Evolutionary conservation across 1,140 invertebrate species (phyloP).

Genomic region (Drosophila auraria): DNA sequence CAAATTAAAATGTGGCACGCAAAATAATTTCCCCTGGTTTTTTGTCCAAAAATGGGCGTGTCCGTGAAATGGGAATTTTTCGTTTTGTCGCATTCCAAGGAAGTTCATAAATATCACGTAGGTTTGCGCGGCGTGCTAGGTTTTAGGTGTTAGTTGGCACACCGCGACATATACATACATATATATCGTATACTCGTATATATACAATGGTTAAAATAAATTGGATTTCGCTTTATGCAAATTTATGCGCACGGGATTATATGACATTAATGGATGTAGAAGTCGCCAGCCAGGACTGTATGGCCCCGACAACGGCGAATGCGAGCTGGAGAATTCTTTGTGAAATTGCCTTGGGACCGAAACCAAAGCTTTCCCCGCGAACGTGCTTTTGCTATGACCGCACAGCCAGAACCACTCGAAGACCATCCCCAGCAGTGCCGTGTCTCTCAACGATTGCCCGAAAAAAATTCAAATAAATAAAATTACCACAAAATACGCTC

Average conservation of each 20-base stretch:
- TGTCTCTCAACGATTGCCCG: not conserved
- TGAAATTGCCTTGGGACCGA: not conserved
- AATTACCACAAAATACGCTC: not conserved
- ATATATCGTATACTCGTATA: too few species aligned
- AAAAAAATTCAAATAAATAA: not conserved
- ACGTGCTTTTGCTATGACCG: slow-evolving; percentile 39
- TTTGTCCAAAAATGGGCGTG: not conserved
- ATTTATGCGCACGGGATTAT: slow-evolving; percentile 82
- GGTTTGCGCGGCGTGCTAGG: slow-evolving; percentile 9
- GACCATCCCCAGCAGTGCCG: too few species aligned
- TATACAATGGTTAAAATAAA: slow-evolving; percentile 58
- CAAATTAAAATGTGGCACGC: slow-evolving; percentile 73
- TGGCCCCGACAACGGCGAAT: not conserved
- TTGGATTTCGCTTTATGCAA: slow-evolving; percentile 81
- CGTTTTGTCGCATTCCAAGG: slow-evolving; percentile 30
- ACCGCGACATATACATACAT: not conserved
- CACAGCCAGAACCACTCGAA: slow-evolving; percentile 24
- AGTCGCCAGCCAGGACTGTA: slow-evolving; percentile 54
- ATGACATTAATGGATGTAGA: slow-evolving; percentile 82
- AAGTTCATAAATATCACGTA: slow-evolving; percentile 26
- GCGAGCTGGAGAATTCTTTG: slow-evolving; percentile 19
- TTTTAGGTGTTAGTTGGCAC: slow-evolving; percentile 7
- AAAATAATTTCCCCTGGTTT: slow-evolving; percentile 17
- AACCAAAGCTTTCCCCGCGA: not conserved
- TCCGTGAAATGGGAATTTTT: slow-evolving; percentile 52